Conservation (phyloP, 2,113 vertebrate genomes). For the Hippocampus guttulatus region DNA sequence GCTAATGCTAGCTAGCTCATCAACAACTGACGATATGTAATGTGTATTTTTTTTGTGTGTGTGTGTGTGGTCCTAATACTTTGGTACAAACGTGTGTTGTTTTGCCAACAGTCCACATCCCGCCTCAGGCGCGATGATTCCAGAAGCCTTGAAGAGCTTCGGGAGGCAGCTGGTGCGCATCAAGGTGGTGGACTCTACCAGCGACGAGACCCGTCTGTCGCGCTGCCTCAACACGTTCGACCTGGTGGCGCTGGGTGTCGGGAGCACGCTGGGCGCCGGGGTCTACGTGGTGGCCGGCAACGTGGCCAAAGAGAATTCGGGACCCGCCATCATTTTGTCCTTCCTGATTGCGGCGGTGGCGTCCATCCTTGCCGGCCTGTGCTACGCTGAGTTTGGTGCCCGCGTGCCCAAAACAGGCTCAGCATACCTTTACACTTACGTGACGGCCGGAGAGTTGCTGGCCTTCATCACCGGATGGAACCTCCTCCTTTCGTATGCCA, state of each 20-base stretch:
- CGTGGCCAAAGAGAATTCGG: conserved; percentile 80
- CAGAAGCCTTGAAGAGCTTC: conserved; percentile 66
- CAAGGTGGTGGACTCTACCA: conserved; percentile 83
- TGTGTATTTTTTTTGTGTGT: no score
- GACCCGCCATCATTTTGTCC: conserved; percentile 89
- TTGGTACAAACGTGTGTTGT: background rate
- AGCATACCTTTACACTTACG: conserved; percentile 94
- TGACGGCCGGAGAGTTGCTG: conserved; percentile 92
- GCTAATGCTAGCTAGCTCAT: no score
- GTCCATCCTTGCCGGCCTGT: conserved; percentile 89
- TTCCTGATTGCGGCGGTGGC: conserved; percentile 90
- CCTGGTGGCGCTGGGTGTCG: conserved; percentile 90
- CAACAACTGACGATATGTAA: no score
- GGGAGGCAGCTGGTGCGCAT: conserved; percentile 85
- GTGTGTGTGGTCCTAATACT: no score
- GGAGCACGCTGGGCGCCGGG: conserved; percentile 91
- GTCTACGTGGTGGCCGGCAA: conserved; percentile 93
- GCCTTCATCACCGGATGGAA: conserved; percentile 98
- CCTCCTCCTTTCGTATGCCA: conserved; percentile 93
- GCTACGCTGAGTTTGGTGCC: conserved; percentile 93
- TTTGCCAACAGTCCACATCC: conserved; percentile 19
- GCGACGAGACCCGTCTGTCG: conserved; percentile 78
- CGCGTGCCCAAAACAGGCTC: conserved; percentile 92
- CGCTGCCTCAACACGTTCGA: conserved; percentile 92
- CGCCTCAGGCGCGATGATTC: conserved; percentile 64